Conservation (phyloP, 2,888 invertebrate genomes). For the Alloscopus bannaensis region DNA sequence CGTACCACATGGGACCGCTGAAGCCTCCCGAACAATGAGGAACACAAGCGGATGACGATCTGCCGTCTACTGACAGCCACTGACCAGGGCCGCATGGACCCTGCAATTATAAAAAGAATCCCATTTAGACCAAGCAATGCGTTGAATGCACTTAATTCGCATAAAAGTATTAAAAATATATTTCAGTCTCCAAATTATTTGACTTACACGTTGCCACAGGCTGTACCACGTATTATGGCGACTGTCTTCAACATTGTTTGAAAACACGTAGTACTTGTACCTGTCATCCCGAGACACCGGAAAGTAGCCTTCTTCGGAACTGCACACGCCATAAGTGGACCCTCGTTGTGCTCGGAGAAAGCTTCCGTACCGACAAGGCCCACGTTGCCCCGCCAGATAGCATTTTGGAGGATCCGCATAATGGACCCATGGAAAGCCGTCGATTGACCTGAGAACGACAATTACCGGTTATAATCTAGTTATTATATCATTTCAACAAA, state of each 20-base stretch:
- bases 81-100: background rate
- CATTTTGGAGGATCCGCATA: slow-evolving; percentile 13
- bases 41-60: background rate
- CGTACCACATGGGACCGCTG: background rate
- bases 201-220: background rate
- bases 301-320: background rate
- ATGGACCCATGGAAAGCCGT: slow-evolving; percentile 17
- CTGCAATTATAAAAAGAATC: too few species aligned
- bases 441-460: slow-evolving; percentile 1
- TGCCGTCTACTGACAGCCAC: background rate
- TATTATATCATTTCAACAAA: too few species aligned
- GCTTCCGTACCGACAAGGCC: slow-evolving; percentile 2
- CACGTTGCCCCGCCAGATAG: background rate
- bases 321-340: background rate
- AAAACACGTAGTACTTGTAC: background rate
- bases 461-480: too few species aligned
- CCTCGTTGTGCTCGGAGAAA: background rate
- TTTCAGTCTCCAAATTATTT: background rate
- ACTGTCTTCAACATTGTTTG: background rate
- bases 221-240: background rate
- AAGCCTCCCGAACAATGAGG: background rate
- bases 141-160: background rate
- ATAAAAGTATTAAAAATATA: background rate
- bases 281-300: background rate
- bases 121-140: too few species aligned